These are phyloP conservation scores for Pelobates cultripes DNA, from an alignment of 2,797 vertebrate genomes.

Conservation along the genomic window DNA sequence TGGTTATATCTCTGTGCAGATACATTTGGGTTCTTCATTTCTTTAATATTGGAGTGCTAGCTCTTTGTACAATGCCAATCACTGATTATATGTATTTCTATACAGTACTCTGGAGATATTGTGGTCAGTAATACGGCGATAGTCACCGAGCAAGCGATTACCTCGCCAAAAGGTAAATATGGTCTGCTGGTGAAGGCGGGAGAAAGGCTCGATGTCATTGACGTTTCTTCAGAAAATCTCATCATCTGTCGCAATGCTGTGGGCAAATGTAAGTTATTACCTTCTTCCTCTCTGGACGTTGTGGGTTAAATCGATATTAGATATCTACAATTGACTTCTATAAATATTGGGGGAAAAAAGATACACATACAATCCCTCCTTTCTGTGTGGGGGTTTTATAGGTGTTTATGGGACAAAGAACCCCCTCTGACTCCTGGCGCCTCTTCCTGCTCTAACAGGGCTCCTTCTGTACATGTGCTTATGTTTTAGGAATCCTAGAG, in stretches of 20 bases:
- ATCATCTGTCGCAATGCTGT: slow-evolving; percentile 71
- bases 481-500: too few relatives aligned
- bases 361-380: too few relatives aligned
- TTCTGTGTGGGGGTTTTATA: too few relatives aligned
- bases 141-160: slow-evolving; percentile 41
- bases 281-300: too few relatives aligned
- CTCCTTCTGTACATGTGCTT: too few relatives aligned
- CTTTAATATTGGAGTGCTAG: background rate
- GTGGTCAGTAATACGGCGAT: slow-evolving; percentile 63
- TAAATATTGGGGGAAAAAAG: too few relatives aligned
- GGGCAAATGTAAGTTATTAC: slow-evolving; percentile 72
- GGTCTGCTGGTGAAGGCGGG: slow-evolving; percentile 68
- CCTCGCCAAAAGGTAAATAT: slow-evolving; percentile 57
- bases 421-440: too few relatives aligned
- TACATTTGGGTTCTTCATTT: background rate
- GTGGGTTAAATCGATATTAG: too few relatives aligned
- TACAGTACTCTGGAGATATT: slow-evolving; percentile 70
- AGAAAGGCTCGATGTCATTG: slow-evolving; percentile 73
- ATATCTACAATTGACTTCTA: too few relatives aligned
- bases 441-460: too few relatives aligned
- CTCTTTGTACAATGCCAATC: too few relatives aligned
- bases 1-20: background rate
- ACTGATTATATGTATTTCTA: background rate
- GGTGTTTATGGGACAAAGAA: too few relatives aligned
- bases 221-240: slow-evolving; percentile 59